Evolutionary conservation across 2,113 vertebrate genomes (phyloP).

Genomic region (Charina bottae): DNA sequence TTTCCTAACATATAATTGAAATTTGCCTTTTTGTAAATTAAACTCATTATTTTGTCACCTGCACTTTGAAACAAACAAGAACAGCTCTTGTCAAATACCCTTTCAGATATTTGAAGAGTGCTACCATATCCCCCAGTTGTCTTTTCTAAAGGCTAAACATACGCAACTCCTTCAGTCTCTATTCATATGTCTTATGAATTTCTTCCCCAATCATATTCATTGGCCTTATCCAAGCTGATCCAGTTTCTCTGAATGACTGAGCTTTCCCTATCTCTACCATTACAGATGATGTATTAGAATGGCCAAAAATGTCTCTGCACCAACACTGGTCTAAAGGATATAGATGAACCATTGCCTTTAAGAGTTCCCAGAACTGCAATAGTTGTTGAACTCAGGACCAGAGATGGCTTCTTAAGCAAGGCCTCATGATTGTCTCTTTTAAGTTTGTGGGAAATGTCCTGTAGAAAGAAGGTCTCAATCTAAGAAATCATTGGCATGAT

Average conservation of each 20-base stretch:
- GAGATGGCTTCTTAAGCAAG: neutral
- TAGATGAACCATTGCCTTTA: neutral
- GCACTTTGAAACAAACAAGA: neutral
- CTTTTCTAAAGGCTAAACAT: neutral
- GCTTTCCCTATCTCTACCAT: neutral
- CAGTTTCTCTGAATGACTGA: neutral
- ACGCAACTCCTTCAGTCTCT: neutral
- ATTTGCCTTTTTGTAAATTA: neutral
- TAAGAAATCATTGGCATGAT: neutral
- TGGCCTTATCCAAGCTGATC: neutral
- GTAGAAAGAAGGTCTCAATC: neutral
- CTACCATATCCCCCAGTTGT: neutral
- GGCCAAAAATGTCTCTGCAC: neutral
- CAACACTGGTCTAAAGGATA: neutral
- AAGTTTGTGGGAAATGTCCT: neutral
- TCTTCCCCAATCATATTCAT: neutral
- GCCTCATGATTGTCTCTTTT: neutral
- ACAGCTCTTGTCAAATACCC: neutral
- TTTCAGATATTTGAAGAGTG: neutral
- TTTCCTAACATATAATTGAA: neutral
- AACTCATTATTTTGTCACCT: neutral
- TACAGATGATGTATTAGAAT: neutral
- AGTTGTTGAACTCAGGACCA: neutral
- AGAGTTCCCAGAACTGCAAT: neutral
- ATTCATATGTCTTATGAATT: neutral